Base-by-base conservation (phyloP, 2,113 vertebrate genomes). In the Uropsilus gracilis region DNA sequence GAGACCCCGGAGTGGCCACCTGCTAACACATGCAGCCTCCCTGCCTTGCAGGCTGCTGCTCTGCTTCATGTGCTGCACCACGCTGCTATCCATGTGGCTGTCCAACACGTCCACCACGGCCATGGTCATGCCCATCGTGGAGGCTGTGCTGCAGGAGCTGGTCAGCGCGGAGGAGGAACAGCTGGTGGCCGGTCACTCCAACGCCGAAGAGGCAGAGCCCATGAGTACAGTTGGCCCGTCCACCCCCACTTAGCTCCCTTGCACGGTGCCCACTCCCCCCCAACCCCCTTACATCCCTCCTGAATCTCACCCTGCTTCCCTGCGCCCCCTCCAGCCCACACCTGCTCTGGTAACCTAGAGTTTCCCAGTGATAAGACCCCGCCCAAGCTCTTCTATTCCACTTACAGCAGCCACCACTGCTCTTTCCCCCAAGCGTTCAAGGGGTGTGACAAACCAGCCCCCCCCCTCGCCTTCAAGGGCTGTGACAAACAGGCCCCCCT, bases 41-140 rank as follows among this genome's bases (percentile, higher is more conserved):
- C 90, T 66, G 20, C 69, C 4, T 6, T 82, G 11, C 96, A 99
- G 99, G 99, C 91, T 99, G 95, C 99, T 99, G 82, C 98, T 99
- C 10, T 99, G 99, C 85, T 99, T 99, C 98, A 99, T 99, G 99
- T 99, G 99, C 97, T 99, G 99, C 84, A 99, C 99, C 0, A 99
- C 99, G 0, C 98, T 99, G 92, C 98, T 99, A 68, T 99, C 99
- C 98, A 99, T 99, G 99, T 99, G 99, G 99, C 99, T 99, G 90
- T 99, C 99, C 97, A 99, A 99, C 98, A 99, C 99, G 7, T 99
- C 99, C 97, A 99, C 99, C 96, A 99, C 99, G 0, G 99, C 99
- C 96, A 99, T 99, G 99, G 99, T 99, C 98, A 99, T 99, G 99
- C 99, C 99, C 77, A 99, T 99, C 0, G 99, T 99, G 8, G 99